Conservation (phyloP, 2,113 vertebrate genomes). For the Rhinoptilus africanus region DNA sequence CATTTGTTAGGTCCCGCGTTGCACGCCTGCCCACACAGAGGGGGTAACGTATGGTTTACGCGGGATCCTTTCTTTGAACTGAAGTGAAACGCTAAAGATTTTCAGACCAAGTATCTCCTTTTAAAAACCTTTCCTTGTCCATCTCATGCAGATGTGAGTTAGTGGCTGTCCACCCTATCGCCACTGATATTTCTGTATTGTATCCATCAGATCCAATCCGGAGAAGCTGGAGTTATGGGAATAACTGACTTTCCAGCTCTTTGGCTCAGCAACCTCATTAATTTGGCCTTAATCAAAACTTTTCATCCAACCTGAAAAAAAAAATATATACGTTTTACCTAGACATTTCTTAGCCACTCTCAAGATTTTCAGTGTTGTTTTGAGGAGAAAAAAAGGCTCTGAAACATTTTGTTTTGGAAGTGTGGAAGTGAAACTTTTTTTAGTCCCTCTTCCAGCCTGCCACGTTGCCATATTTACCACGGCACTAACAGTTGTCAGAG, state of each 20-base stretch:
- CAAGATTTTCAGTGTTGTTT: background rate
- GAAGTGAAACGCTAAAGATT: background rate
- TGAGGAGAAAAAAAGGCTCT: background rate
- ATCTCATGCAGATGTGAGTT: background rate
- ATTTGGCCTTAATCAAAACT: background rate
- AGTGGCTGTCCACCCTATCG: background rate
- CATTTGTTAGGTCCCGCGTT: background rate
- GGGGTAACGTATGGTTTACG: background rate
- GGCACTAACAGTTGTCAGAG: conserved; percentile 61
- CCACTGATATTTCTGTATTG: background rate
- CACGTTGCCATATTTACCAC: conserved; percentile 58
- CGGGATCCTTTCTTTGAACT: background rate
- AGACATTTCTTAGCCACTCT: background rate
- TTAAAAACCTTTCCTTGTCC: background rate
- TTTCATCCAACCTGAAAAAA: background rate
- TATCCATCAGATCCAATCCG: fast-evolving
- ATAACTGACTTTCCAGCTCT: background rate
- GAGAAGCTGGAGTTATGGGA: background rate
- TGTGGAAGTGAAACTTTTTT: conserved; percentile 41
- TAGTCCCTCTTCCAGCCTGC: conserved; percentile 45
- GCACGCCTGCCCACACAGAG: background rate
- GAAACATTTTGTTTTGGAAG: background rate
- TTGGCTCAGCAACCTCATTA: background rate
- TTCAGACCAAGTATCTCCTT: background rate
- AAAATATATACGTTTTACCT: background rate